Evolutionary conservation across 30 jellyfish, hydroid and myxozoan species (phyloP).

Genomic region (Aurelia sp.): DNA sequence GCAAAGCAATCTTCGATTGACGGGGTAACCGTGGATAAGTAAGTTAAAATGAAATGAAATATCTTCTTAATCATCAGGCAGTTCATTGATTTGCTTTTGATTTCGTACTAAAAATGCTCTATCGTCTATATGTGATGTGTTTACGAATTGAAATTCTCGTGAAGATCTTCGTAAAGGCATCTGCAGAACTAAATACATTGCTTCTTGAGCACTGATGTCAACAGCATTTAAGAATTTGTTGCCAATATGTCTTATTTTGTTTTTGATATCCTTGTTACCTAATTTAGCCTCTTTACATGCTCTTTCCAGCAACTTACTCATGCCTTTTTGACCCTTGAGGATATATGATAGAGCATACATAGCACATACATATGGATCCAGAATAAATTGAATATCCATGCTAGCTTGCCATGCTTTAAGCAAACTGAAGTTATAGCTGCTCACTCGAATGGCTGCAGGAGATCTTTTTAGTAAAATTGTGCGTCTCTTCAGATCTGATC

Average conservation of each 20-base stretch:
- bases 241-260: constrained; percentile 3
- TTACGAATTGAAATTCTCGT: constrained; percentile 25
- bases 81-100: background rate
- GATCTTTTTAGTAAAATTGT: background rate
- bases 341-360: too few species aligned
- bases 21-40: too few species aligned
- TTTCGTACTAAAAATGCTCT: constrained; percentile 3
- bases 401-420: constrained; percentile 44
- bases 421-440: constrained; percentile 4
- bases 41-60: too few species aligned
- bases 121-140: constrained; percentile 21
- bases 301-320: too few species aligned
- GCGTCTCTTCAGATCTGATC: background rate
- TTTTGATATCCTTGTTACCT: background rate
- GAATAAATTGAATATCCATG: background rate
- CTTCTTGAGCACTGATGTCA: constrained; percentile 52
- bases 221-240: background rate
- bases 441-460: constrained; percentile 1
- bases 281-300: background rate
- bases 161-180: constrained; percentile 17
- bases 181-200: constrained; percentile 7
- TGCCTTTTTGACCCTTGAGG: too few species aligned
- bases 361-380: constrained; percentile 57
- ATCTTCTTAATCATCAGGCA: constrained; percentile 31
- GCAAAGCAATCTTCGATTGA: too few species aligned